These are phyloP conservation scores for Phalacrocorax carbo DNA, from an alignment of 2,113 vertebrate species.

Conservation along the genomic window DNA sequence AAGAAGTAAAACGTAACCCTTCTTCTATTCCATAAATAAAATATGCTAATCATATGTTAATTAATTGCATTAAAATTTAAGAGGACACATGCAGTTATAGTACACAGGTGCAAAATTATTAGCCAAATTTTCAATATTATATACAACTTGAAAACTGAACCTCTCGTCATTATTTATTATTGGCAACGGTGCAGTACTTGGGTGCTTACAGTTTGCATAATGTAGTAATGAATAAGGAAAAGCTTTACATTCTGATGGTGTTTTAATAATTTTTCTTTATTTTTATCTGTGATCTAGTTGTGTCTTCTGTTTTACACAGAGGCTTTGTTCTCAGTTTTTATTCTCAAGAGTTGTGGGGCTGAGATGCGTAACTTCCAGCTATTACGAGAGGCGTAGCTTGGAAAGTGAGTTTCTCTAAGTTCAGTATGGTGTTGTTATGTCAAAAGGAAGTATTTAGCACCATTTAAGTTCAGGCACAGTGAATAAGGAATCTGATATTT, in stretches of 20 bases:
- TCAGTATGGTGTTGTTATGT: neutral
- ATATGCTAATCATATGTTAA: neutral
- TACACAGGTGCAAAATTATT: constrained; percentile 2
- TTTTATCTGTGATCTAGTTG: neutral
- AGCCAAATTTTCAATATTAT: neutral
- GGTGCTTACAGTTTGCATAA: neutral
- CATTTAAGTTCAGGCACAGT: neutral
- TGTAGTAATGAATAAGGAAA: neutral
- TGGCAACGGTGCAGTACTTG: neutral
- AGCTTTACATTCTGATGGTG: neutral
- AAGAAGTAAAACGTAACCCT: neutral
- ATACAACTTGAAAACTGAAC: neutral
- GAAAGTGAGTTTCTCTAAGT: constrained; percentile 25
- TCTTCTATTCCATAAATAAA: neutral
- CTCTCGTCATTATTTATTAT: neutral
- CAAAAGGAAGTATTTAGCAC: neutral
- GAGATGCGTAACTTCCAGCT: neutral
- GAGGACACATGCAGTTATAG: neutral
- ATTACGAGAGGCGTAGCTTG: neutral
- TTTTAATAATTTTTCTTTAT: neutral
- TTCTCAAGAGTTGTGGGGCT: neutral
- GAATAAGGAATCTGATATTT: neutral
- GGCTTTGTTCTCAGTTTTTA: neutral
- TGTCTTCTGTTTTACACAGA: neutral
- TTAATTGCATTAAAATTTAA: constrained; percentile 34